A percentile compares a stretch with the other conserved stretches of the same genome.
Conservation (phyloP, 2,113 vertebrate species). For the Struthio camelus region DNA sequence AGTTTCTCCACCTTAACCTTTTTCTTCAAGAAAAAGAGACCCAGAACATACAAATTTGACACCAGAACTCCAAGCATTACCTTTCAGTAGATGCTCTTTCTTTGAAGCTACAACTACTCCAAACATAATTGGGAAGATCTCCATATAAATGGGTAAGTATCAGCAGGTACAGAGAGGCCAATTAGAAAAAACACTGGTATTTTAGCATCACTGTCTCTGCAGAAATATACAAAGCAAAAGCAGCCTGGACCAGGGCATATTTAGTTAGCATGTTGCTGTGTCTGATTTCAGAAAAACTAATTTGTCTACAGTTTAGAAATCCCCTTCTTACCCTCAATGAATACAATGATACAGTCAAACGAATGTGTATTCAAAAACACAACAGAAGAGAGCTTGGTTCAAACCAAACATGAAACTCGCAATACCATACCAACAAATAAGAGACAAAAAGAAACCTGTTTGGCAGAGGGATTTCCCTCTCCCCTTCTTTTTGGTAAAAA, state of each 20-base stretch:
- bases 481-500: constrained; percentile 18
- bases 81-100: background rate
- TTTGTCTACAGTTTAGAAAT: background rate
- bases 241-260: background rate
- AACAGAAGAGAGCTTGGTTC: background rate
- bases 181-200: background rate
- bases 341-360: background rate
- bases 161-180: background rate
- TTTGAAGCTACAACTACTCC: background rate
- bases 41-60: background rate
- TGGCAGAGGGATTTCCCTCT: background rate
- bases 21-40: background rate
- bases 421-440: constrained; percentile 11
- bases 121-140: background rate
- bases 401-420: background rate
- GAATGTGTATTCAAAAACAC: background rate
- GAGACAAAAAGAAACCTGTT: background rate
- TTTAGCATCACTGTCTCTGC: background rate
- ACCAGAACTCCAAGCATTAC: background rate
- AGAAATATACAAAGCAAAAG: background rate
- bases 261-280: background rate
- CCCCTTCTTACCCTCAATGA: background rate
- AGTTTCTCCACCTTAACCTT: background rate
- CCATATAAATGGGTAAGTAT: background rate
- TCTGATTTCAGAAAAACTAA: background rate